A percentile compares a stretch with the other conserved stretches of the same genome.
These are phyloP conservation scores for Apoderus coryli DNA, from an alignment of 2,888 invertebrate species.

Conservation along the genomic window DNA sequence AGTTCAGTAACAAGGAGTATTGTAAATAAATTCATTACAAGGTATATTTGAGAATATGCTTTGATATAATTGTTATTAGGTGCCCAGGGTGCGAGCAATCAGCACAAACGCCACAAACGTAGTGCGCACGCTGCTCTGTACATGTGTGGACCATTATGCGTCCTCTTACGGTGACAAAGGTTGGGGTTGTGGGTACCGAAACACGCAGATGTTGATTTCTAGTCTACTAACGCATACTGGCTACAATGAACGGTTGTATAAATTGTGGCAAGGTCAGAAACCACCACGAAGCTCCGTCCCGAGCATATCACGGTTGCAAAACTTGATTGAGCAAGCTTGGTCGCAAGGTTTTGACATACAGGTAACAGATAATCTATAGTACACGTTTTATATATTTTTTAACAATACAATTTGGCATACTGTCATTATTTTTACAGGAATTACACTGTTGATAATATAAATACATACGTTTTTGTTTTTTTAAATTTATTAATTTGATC, in stretches of 20 bases:
- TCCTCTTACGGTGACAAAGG: conserved; percentile 80
- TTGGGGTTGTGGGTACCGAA: conserved; percentile 88
- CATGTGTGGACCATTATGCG: conserved; percentile 73
- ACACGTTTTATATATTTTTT: too few species aligned
- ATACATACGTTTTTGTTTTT: too few species aligned
- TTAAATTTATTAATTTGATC: too few species aligned
- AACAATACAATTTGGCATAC: too few species aligned
- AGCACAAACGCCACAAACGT: conserved; percentile 45
- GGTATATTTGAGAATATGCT: too few species aligned
- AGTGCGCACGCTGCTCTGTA: conserved; percentile 57
- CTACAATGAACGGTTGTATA: conserved; percentile 47
- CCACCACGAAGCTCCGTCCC: conserved; percentile 58
- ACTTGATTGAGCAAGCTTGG: conserved; percentile 75
- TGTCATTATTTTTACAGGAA: too few species aligned
- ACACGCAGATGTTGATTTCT: conserved; percentile 85
- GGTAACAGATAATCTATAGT: too few species aligned
- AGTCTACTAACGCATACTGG: conserved; percentile 56
- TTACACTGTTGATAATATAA: too few species aligned
- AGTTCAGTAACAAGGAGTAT: conserved; percentile 66
- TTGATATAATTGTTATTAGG: conserved; percentile 27
- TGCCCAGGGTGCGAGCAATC: conserved; percentile 36
- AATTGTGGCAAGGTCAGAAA: conserved; percentile 31
- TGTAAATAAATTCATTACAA: too few species aligned
- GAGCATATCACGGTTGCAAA: conserved; percentile 71
- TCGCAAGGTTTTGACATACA: conserved; percentile 64